Percentiles rank a stretch among this genome's conserved stretches.
These are phyloP conservation scores for Rhinichthys klamathensis DNA, from an alignment of 2,113 vertebrate genomes.

Conservation along the genomic window DNA sequence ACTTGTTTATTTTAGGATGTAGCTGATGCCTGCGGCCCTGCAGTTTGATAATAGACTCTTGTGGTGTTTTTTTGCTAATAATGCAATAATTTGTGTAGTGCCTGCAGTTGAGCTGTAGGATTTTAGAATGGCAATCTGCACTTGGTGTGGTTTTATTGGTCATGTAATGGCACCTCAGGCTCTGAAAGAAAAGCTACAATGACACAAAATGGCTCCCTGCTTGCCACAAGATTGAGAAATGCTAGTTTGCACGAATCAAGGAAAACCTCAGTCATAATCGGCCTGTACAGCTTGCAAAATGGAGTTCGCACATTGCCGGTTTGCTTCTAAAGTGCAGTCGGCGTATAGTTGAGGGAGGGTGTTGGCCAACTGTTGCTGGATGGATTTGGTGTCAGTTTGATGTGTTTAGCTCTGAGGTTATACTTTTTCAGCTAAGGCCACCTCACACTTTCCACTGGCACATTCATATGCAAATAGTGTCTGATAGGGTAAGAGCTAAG, in stretches of 20 bases:
- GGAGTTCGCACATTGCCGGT: neutral
- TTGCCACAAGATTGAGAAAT: neutral
- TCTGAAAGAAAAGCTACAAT: neutral
- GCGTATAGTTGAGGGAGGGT: slow-evolving; percentile 22
- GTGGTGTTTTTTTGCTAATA: neutral
- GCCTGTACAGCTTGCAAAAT: neutral
- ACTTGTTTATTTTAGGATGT: slow-evolving; percentile 25
- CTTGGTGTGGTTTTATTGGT: slow-evolving; percentile 32
- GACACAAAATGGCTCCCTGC: slow-evolving; percentile 27
- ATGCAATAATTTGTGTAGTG: neutral
- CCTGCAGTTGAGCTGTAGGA: slow-evolving; percentile 10
- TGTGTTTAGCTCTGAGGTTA: slow-evolving; percentile 34
- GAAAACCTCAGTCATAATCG: slow-evolving; percentile 6
- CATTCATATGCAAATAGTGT: slow-evolving; percentile 52
- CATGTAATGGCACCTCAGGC: slow-evolving; percentile 16
- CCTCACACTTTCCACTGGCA: slow-evolving; percentile 47
- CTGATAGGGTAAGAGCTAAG: slow-evolving; percentile 40
- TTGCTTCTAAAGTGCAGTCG: neutral
- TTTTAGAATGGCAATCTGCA: slow-evolving; percentile 7
- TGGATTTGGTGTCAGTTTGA: slow-evolving; percentile 31
- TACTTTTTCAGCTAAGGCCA: slow-evolving; percentile 23
- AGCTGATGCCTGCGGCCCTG: neutral
- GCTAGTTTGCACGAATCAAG: neutral
- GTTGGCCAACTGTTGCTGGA: slow-evolving; percentile 43
- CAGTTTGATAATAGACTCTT: neutral